These are phyloP conservation scores for Sphaerophoria rueppellii DNA, from an alignment of 2,888 invertebrate genomes.

Conservation along the genomic window DNA sequence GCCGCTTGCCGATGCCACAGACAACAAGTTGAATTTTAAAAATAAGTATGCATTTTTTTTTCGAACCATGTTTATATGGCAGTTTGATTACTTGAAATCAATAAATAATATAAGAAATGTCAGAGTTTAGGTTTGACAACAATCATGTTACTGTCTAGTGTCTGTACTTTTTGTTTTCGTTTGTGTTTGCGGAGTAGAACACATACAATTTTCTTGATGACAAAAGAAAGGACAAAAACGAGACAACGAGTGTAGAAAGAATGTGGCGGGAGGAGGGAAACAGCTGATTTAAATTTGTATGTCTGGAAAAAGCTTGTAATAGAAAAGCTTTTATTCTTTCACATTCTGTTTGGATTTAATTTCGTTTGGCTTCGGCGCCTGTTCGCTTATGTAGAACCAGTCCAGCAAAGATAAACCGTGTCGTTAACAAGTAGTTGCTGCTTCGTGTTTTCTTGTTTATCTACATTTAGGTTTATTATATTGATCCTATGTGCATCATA, in stretches of 20 bases:
- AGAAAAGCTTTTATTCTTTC: slow-evolving; percentile 29
- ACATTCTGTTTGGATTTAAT: not conserved
- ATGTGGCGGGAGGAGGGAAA: not conserved
- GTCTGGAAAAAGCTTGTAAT: slow-evolving; percentile 48
- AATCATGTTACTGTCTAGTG: slow-evolving; percentile 38
- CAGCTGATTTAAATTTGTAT: slow-evolving; percentile 47
- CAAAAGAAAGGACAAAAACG: slow-evolving; percentile 5
- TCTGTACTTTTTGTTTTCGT: not conserved
- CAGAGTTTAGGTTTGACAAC: slow-evolving; percentile 33
- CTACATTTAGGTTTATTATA: not conserved
- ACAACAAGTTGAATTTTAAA: slow-evolving; percentile 27
- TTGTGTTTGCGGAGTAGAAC: slow-evolving; percentile 9
- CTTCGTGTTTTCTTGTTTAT: not conserved
- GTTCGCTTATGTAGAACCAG: slow-evolving; percentile 46
- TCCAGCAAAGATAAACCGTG: slow-evolving; percentile 28
- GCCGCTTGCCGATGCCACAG: not conserved
- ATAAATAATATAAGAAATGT: slow-evolving; percentile 52
- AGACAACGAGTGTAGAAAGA: not conserved
- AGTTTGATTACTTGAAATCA: slow-evolving; percentile 46
- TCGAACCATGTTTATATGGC: slow-evolving; percentile 2
- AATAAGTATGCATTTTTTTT: slow-evolving; percentile 2
- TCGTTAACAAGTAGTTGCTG: slow-evolving; percentile 55
- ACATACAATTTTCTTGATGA: not conserved
- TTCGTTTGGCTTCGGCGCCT: slow-evolving; percentile 47
- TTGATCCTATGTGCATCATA: not conserved